These are phyloP conservation scores for Diorhabda elongata DNA, from an alignment of 1,140 invertebrate species.

Conservation along the genomic window DNA sequence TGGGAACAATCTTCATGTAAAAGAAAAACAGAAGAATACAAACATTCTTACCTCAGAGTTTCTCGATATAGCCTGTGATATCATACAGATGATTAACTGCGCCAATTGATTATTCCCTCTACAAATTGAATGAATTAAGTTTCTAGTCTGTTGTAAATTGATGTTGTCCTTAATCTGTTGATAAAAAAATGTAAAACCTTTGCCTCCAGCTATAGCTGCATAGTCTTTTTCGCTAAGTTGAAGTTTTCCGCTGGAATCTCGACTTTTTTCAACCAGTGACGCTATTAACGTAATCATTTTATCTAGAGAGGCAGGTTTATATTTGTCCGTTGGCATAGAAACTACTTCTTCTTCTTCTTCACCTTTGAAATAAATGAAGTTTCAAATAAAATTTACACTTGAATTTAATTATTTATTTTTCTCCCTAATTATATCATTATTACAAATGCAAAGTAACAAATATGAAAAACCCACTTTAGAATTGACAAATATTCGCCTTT, in stretches of 20 bases:
- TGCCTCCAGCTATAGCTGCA: conserved; percentile 77
- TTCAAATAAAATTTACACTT: neutral
- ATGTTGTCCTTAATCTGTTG: conserved; percentile 92
- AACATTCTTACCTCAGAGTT: conserved; percentile 69
- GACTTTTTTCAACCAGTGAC: conserved; percentile 80
- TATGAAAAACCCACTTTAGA: no score
- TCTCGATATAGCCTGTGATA: conserved; percentile 84
- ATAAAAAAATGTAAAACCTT: conserved; percentile 90
- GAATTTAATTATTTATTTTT: conserved; percentile 33
- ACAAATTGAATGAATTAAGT: conserved; percentile 86
- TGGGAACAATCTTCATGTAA: no score
- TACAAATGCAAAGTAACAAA: no score
- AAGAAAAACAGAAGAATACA: no score
- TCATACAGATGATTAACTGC: conserved; percentile 76
- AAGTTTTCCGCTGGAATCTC: conserved; percentile 69
- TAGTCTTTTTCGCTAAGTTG: conserved; percentile 76
- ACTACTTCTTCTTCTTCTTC: conserved; percentile 71
- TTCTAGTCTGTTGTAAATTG: conserved; percentile 86
- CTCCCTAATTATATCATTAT: no score
- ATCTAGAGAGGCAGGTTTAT: conserved; percentile 84
- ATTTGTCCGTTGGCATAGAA: conserved; percentile 64
- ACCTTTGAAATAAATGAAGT: conserved; percentile 37
- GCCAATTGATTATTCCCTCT: conserved; percentile 85
- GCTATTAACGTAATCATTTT: conserved; percentile 93
- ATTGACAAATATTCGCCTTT: no score